These are phyloP conservation scores for Netelia inedita DNA, from an alignment of 2,888 invertebrate genomes.

Conservation along the genomic window DNA sequence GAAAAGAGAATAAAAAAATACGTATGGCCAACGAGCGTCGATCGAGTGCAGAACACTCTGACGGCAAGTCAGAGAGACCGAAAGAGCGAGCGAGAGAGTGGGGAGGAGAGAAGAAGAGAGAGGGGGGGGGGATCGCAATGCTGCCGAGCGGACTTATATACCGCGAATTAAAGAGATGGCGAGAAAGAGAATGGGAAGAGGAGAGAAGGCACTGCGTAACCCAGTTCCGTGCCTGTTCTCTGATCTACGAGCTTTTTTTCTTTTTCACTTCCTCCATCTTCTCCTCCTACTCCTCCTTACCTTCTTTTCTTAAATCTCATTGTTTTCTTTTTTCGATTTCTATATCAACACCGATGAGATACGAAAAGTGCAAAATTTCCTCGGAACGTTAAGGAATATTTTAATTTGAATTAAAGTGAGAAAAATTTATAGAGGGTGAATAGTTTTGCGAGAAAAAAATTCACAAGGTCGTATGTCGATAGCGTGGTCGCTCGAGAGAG, in stretches of 20 bases:
- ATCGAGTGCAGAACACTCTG: neutral
- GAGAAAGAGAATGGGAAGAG: conserved; percentile 9
- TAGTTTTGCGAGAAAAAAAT: conserved; percentile 24
- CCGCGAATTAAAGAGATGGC: conserved; percentile 43
- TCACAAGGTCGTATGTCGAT: neutral
- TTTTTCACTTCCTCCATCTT: neutral
- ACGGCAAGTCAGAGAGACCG: neutral
- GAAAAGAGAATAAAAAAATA: neutral
- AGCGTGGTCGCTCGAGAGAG: conserved; percentile 11
- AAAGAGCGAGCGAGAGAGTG: neutral
- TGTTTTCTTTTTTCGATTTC: neutral
- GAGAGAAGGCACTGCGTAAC: conserved; percentile 30
- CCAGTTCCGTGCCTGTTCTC: conserved; percentile 47
- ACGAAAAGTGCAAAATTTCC: neutral
- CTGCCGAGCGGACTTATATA: no score
- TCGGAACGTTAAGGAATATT: neutral
- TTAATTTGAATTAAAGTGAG: neutral
- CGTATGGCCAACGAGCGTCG: neutral
- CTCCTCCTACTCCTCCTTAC: neutral
- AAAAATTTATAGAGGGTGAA: conserved; percentile 11
- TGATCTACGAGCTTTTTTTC: conserved; percentile 15
- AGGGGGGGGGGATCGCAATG: neutral
- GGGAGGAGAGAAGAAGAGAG: neutral
- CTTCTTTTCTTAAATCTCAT: neutral
- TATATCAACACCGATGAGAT: neutral